Evolutionary conservation across 30 jellyfish, hydroid and myxozoan species (phyloP).

Genomic region (Cassiopea andromeda): DNA sequence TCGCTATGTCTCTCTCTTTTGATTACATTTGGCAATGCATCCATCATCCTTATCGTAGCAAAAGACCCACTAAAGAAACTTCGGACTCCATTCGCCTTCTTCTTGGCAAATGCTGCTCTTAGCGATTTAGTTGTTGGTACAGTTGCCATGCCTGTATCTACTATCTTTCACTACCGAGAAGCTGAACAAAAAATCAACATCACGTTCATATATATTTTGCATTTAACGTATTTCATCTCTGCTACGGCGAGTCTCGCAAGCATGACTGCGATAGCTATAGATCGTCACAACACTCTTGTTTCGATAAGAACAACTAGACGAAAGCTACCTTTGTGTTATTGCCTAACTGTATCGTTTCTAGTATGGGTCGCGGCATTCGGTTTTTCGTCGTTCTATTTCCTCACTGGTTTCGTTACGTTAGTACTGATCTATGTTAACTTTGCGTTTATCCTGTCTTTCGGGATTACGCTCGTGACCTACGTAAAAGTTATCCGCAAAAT

Average conservation of each 20-base stretch:
- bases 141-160: slow-evolving; percentile 84
- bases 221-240: slow-evolving; percentile 81
- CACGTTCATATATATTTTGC: slow-evolving; percentile 44
- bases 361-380: slow-evolving; percentile 82
- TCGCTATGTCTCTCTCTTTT: slow-evolving; percentile 60
- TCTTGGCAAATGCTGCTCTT: slow-evolving; percentile 82
- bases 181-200: slow-evolving; percentile 57
- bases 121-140: slow-evolving; percentile 87
- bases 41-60: slow-evolving; percentile 65
- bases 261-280: slow-evolving; percentile 87
- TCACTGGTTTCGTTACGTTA: slow-evolving; percentile 68
- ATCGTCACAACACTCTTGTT: slow-evolving; percentile 74
- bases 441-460: slow-evolving; percentile 71
- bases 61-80: slow-evolving; percentile 87
- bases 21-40: slow-evolving; percentile 69
- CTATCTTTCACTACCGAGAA: slow-evolving; percentile 78
- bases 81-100: slow-evolving; percentile 87
- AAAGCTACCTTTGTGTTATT: slow-evolving; percentile 23
- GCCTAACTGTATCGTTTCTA: slow-evolving; percentile 48
- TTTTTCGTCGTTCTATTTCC: slow-evolving; percentile 74
- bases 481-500: slow-evolving; percentile 52
- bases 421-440: slow-evolving; percentile 74
- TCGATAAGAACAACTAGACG: slow-evolving; percentile 68
- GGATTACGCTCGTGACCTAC: slow-evolving; percentile 71
- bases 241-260: slow-evolving; percentile 90